phyloP scores from a whole-genome alignment of 1,140 invertebrate genomes.

The Drosophila arizonae region DNA sequence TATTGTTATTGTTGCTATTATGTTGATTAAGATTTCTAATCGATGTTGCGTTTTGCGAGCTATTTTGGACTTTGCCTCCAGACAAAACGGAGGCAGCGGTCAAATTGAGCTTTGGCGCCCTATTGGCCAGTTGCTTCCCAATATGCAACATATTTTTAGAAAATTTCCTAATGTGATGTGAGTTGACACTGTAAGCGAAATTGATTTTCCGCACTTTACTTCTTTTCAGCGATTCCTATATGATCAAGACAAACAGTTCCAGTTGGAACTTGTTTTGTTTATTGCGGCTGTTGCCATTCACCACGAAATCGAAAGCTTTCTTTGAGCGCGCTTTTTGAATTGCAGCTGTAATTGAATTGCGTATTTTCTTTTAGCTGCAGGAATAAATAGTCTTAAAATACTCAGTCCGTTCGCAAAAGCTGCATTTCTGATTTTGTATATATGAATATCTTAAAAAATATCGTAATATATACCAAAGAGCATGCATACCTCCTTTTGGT shows the following conservation, averaged over 20 bases:
- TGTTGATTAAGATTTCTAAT: constrained; percentile 54
- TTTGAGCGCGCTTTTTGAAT: constrained; percentile 24
- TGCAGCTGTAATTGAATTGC: not conserved
- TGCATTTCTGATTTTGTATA: not conserved
- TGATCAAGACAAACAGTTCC: not conserved
- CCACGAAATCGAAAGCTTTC: constrained; percentile 27
- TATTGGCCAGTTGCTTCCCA: constrained; percentile 41
- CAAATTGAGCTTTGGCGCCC: constrained; percentile 30
- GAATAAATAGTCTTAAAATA: not conserved
- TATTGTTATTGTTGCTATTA: constrained; percentile 29
- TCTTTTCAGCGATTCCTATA: not conserved
- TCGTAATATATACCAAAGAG: not conserved
- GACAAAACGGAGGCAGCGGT: constrained; percentile 32
- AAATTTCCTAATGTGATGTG: not conserved
- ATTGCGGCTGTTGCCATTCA: constrained; percentile 41
- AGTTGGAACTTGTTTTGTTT: constrained; percentile 27
- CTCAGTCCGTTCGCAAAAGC: not conserved
- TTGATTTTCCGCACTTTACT: constrained; percentile 47
- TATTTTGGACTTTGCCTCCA: constrained; percentile 64
- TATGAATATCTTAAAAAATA: not conserved
- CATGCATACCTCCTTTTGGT: not conserved
- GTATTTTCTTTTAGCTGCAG: not conserved
- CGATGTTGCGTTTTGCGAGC: constrained; percentile 11
- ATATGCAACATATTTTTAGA: constrained; percentile 38
- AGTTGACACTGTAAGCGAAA: constrained; percentile 16